Conservation (phyloP, 2,797 vertebrate species). For the Craterocephalus amniculus region DNA sequence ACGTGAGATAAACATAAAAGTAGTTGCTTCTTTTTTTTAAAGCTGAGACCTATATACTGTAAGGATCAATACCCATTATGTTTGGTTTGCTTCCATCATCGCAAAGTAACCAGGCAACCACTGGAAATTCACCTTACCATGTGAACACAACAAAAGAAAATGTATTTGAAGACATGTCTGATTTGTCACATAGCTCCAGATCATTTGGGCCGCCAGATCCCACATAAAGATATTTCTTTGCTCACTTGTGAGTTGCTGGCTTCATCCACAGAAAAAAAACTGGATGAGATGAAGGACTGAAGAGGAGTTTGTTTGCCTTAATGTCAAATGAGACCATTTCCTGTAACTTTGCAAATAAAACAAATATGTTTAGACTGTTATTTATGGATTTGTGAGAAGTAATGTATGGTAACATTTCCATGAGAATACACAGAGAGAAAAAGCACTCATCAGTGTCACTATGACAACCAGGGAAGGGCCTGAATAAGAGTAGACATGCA, state of each 20-base stretch:
- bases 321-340: neutral
- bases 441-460: neutral
- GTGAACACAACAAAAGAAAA: neutral
- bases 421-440: neutral
- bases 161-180: neutral
- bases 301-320: neutral
- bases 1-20: neutral
- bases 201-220: neutral
- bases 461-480: neutral
- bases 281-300: neutral
- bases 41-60: neutral
- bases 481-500: neutral
- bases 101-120: constrained; percentile 11
- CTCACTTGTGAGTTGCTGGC: no score
- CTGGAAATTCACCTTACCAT: neutral
- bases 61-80: constrained; percentile 8
- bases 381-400: neutral
- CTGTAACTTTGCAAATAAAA: neutral
- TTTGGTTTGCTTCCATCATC: neutral
- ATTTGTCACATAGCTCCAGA: neutral
- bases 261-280: neutral
- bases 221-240: neutral
- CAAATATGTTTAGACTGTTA: neutral
- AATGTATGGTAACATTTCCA: neutral
- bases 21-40: neutral